Percentiles rank a stretch among this genome's conserved stretches.
These are phyloP conservation scores for Thamnophis elegans DNA, from an alignment of 2,797 vertebrate genomes.

Conservation along the genomic window DNA sequence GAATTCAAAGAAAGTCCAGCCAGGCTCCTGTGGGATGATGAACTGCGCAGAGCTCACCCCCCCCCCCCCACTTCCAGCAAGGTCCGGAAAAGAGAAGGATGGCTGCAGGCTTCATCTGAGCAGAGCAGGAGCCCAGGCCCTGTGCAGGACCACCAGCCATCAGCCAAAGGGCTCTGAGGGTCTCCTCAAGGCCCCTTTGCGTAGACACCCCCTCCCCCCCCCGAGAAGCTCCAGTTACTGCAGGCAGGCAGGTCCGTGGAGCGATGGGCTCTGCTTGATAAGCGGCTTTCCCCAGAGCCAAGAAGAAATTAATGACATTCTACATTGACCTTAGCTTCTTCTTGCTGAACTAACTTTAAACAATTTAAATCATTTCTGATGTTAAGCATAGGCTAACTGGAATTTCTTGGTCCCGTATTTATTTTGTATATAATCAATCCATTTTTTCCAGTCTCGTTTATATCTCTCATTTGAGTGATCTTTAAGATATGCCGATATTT, in stretches of 20 bases:
- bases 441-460: too few species aligned
- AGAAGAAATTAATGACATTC: too few species aligned
- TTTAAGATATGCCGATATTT: too few species aligned
- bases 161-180: not conserved
- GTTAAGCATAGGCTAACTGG: too few species aligned
- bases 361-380: too few species aligned
- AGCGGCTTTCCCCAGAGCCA: not conserved
- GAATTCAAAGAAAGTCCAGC: not conserved
- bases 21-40: not conserved
- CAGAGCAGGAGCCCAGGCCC: not conserved
- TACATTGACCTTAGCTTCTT: too few species aligned
- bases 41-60: not conserved
- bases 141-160: not conserved
- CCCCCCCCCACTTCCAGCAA: accelerated
- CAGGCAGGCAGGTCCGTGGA: not conserved
- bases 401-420: too few species aligned
- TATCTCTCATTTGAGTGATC: too few species aligned
- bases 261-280: not conserved
- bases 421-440: too few species aligned
- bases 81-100: not conserved
- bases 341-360: too few species aligned
- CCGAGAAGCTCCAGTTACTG: not conserved
- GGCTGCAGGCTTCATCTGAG: not conserved
- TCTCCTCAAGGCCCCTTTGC: not conserved
- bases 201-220: not conserved